Base-by-base conservation (phyloP, 2,888 invertebrate species). In the Tiphia femorata region DNA sequence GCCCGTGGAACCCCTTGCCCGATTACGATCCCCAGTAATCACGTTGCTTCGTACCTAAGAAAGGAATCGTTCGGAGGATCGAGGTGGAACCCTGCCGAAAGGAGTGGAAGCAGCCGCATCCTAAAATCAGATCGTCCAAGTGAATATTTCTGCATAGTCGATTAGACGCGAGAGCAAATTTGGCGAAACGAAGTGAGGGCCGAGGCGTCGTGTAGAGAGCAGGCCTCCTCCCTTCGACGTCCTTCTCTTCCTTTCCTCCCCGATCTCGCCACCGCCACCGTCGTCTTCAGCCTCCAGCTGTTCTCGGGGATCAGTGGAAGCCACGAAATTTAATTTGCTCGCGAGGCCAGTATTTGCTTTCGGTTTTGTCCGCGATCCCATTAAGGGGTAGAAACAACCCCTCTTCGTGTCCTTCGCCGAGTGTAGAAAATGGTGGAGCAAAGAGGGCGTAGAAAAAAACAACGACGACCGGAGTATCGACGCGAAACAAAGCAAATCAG, bases 121-220 rank as follows among this genome's bases (percentile, higher is more conserved):
- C 27, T 6, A 48, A 27, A 37, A 27, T 17, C 49, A 46, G 42
- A 55, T 49, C 47, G 51, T 27, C 49, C 61, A 69, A 73, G 61
- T 60, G 54, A 69, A 73, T 70, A 66, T 63, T 66, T 54, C 54
- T 58, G 66, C 62, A 70, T 66, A 64, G 61, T 64, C 64, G 68
- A 72, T 67, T 69, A 69, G 61, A 40, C 52, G 40, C 27, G 25
- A 19, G 57, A 50, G 42, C 43, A 29, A 25, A 47, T 54, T 49
- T 47, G n/a, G n/a, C 44, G 33, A 27, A 29, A 17, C 37, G 29
- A 48, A 30, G 17, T 14, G 48, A 33, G 40, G 23, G 16, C 17
- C 49, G 52, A 47, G 23, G 52, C 12, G 12, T 33, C 12, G 12
- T 14, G n/a, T 37, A 29, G 23, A 29, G 35, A 48, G 35, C 40